Evolutionary conservation across 2,113 vertebrate species (phyloP).

Genomic region (Chunga burmeisteri): DNA sequence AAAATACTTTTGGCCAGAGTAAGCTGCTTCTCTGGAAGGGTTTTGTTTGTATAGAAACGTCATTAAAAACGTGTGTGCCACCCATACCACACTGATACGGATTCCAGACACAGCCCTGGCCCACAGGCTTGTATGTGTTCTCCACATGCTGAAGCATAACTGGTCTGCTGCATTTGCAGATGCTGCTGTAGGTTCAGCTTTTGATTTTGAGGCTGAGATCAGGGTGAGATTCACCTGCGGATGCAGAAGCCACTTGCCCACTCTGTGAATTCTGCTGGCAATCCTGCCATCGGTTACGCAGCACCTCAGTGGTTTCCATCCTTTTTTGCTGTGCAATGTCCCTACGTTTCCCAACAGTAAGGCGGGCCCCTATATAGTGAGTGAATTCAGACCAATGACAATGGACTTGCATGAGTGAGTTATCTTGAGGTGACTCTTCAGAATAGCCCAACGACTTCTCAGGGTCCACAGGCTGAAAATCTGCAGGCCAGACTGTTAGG

Average conservation of each 20-base stretch:
- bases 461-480: background rate
- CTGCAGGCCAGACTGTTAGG: background rate
- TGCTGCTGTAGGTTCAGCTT: background rate
- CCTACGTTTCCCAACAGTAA: background rate
- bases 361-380: background rate
- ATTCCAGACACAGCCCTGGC: background rate
- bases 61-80: background rate
- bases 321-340: background rate
- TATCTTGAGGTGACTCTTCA: background rate
- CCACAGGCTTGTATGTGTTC: background rate
- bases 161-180: background rate
- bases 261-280: background rate
- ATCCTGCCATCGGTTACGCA: background rate
- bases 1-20: background rate
- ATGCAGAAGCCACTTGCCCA: background rate
- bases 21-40: background rate
- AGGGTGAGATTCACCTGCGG: background rate
- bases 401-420: background rate
- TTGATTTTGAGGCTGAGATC: background rate
- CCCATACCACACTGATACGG: fast-evolving
- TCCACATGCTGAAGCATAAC: background rate
- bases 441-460: background rate
- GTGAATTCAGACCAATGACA: background rate
- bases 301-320: background rate
- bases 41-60: background rate